phyloP scores from a whole-genome alignment of 2,113 vertebrate species.

The Larimichthys crocea region DNA sequence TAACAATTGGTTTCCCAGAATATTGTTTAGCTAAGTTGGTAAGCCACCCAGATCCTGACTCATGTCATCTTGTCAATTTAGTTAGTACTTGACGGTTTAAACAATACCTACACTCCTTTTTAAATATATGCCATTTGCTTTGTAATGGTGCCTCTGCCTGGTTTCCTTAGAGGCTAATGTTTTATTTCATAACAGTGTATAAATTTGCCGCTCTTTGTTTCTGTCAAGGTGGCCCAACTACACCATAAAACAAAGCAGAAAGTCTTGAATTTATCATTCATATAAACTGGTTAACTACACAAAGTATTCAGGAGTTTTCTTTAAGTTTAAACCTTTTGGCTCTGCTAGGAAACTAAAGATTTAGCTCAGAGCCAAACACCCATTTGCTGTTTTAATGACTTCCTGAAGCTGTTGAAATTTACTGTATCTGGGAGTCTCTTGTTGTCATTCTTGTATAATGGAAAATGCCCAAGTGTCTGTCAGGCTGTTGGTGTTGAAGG shows the following conservation, averaged over 20 bases:
- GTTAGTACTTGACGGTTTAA: not conserved
- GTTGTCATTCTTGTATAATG: not conserved
- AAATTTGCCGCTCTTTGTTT: too few species aligned
- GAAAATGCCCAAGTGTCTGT: slow-evolving; percentile 8
- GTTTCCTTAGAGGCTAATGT: not conserved
- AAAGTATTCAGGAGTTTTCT: too few species aligned
- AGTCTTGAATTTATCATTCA: not conserved
- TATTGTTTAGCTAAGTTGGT: too few species aligned
- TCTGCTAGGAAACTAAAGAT: too few species aligned
- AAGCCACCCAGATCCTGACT: not conserved
- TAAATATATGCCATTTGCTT: not conserved
- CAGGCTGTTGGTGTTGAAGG: not conserved
- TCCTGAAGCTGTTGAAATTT: slow-evolving; percentile 38
- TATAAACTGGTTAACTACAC: not conserved
- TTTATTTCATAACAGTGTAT: too few species aligned
- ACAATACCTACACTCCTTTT: not conserved
- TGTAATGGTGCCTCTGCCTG: not conserved
- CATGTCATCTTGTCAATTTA: not conserved
- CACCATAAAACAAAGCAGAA: not conserved
- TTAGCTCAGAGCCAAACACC: not conserved
- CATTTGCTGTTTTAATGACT: slow-evolving; percentile 30
- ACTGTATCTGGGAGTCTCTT: not conserved
- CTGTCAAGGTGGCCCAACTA: not conserved
- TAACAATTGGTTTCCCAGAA: too few species aligned
- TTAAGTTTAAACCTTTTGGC: too few species aligned